Percentiles rank a stretch among this genome's conserved stretches.
Evolutionary conservation across 2,797 vertebrate genomes (phyloP).

Genomic region (Anas bernieri): DNA sequence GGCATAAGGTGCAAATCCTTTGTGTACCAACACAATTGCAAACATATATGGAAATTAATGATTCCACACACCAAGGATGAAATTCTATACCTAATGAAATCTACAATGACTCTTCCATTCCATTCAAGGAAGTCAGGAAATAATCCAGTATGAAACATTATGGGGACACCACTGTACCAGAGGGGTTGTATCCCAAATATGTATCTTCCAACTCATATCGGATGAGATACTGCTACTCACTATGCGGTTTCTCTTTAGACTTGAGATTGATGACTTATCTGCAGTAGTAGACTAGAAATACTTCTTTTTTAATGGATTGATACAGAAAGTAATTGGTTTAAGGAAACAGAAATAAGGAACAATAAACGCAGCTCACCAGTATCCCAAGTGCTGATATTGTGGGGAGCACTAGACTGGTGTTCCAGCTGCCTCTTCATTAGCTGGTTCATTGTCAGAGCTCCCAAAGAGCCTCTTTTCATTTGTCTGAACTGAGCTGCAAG

Average conservation of each 20-base stretch:
- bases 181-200: neutral
- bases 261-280: neutral
- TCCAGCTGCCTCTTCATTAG: constrained; percentile 98
- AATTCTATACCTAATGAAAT: constrained; percentile 1
- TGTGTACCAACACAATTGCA: neutral
- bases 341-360: constrained; percentile 66
- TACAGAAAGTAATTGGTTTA: constrained; percentile 52
- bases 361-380: constrained; percentile 86
- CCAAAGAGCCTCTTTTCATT: constrained; percentile 96
- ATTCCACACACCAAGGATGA: constrained; percentile 2
- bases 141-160: neutral
- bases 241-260: neutral
- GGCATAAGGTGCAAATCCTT: neutral
- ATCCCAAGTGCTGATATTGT: constrained; percentile 99
- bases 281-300: constrained; percentile 33
- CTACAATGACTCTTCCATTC: neutral
- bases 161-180: neutral
- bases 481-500: constrained; percentile 95
- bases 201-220: neutral
- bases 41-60: constrained; percentile 9
- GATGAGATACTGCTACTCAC: neutral
- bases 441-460: constrained; percentile 97
- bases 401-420: constrained; percentile 96
- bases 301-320: neutral
- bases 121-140: neutral